phyloP scores from a whole-genome alignment of 2,797 vertebrate species.

The Micromesistius poutassou region DNA sequence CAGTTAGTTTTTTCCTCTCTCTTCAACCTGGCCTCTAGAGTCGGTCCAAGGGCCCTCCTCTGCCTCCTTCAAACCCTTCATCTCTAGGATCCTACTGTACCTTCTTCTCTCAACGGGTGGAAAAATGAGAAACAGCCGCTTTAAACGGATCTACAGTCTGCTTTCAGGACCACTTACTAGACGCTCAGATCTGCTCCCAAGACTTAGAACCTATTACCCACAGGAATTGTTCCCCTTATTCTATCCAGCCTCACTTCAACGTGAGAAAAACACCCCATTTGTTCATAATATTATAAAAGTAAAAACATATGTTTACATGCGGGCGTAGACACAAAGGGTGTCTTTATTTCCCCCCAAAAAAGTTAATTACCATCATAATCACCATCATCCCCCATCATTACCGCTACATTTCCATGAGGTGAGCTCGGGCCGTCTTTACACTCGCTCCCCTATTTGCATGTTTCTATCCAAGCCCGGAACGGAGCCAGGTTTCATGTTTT shows the following conservation, averaged over 20 bases:
- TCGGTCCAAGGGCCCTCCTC: slow-evolving; percentile 14
- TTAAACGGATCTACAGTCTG: slow-evolving; percentile 12
- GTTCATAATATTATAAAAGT: background rate
- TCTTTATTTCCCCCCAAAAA: background rate
- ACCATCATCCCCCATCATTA: slow-evolving; percentile 31
- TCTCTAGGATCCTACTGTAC: background rate
- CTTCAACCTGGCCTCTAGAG: slow-evolving; percentile 5
- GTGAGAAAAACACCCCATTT: background rate
- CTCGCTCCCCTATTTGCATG: slow-evolving; percentile 23
- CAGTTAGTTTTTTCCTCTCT: background rate
- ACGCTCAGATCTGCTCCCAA: slow-evolving; percentile 33
- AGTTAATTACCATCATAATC: background rate
- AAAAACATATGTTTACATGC: background rate
- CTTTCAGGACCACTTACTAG: slow-evolving; percentile 42
- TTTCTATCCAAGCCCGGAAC: slow-evolving; percentile 33
- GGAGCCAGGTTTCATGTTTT: slow-evolving; percentile 38
- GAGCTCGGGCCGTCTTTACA: slow-evolving; percentile 24
- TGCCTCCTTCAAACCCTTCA: slow-evolving; percentile 6
- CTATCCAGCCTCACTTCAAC: background rate
- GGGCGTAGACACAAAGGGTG: background rate
- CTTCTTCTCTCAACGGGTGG: background rate
- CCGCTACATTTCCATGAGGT: slow-evolving; percentile 39
- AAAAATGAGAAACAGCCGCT: slow-evolving; percentile 52
- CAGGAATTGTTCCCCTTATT: slow-evolving; percentile 38
- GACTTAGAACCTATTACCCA: slow-evolving; percentile 7